A percentile compares a stretch with the other conserved stretches of the same genome.
These are phyloP conservation scores for Noturus placidus DNA, from an alignment of 2,113 vertebrate species.

Conservation along the genomic window DNA sequence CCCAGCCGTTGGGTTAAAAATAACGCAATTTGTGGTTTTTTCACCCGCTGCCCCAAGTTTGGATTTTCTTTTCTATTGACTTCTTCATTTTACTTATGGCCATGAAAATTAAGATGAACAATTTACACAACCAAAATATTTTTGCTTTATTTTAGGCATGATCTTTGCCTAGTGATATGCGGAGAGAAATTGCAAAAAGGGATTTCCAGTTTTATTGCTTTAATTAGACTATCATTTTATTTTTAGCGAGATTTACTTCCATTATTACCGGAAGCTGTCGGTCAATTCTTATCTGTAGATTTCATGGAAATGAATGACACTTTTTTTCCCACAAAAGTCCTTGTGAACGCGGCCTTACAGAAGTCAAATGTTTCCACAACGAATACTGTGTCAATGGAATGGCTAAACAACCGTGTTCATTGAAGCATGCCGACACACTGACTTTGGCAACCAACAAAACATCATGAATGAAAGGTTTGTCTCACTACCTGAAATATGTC, in stretches of 20 bases:
- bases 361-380: background rate
- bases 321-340: background rate
- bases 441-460: background rate
- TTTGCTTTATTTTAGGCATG: background rate
- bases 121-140: background rate
- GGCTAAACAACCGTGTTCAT: background rate
- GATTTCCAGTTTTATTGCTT: background rate
- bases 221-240: background rate
- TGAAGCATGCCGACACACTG: background rate
- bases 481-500: constrained; percentile 90
- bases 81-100: background rate
- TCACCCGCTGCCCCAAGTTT: background rate
- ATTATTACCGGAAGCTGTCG: background rate
- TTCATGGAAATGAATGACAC: background rate
- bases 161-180: background rate
- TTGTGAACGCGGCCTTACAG: background rate
- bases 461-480: background rate
- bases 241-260: background rate
- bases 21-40: too few species aligned
- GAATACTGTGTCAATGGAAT: background rate
- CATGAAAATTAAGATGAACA: background rate
- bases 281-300: background rate
- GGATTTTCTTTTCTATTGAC: background rate
- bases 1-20: too few species aligned
- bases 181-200: background rate